phyloP scores from a whole-genome alignment of 2,888 invertebrate genomes.

The Lamellibrachia satsuma region DNA sequence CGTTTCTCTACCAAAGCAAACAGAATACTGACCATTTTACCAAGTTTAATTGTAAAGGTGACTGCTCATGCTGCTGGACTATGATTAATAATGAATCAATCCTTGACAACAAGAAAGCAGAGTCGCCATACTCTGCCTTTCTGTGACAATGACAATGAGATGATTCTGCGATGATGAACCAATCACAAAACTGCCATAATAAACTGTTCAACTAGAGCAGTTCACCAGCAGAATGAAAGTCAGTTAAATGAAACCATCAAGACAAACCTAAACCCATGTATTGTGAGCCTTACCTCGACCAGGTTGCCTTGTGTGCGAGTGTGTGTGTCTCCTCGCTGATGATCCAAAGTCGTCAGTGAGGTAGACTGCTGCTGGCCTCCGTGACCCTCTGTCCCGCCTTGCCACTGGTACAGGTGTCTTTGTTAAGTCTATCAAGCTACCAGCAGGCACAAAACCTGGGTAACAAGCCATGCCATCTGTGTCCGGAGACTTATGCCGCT shows the following conservation, averaged over 20 bases:
- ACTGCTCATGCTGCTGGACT: neutral
- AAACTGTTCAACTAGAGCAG: neutral
- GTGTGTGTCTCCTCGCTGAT: neutral
- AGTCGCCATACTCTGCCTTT: no score
- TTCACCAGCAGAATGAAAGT: neutral
- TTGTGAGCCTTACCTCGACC: neutral
- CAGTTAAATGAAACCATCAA: neutral
- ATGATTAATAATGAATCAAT: neutral
- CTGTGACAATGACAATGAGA: neutral
- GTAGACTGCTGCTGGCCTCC: neutral
- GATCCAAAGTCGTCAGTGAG: neutral
- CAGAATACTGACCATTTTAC: neutral
- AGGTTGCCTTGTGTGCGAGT: neutral
- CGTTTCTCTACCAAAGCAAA: neutral
- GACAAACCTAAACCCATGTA: neutral
- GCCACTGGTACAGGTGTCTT: neutral
- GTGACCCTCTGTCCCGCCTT: neutral
- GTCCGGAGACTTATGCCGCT: neutral
- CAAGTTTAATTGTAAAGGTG: neutral
- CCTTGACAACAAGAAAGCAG: neutral
- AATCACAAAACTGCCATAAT: neutral
- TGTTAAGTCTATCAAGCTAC: neutral
- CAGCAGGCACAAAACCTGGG: neutral
- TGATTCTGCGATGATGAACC: neutral
- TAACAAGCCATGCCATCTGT: neutral